These are phyloP conservation scores for Plectropomus leopardus DNA, from an alignment of 2,113 vertebrate species.

Conservation along the genomic window DNA sequence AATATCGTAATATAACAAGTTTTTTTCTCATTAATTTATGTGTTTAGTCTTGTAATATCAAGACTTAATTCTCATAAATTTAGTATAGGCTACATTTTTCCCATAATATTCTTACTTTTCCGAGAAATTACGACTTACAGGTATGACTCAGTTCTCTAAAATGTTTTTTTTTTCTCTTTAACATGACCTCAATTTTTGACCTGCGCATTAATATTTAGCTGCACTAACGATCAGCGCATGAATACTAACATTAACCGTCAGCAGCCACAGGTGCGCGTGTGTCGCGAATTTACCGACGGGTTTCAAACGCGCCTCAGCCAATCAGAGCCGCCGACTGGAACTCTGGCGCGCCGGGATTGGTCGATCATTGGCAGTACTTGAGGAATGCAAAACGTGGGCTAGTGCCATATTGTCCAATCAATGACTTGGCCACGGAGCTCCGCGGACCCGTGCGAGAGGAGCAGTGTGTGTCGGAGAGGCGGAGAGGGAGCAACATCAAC, in stretches of 20 bases:
- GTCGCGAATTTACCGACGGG: conserved; percentile 19
- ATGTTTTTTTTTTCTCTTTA: too few relatives aligned
- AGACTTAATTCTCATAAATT: too few relatives aligned
- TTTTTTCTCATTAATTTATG: too few relatives aligned
- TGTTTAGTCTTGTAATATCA: too few relatives aligned
- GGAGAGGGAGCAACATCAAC: conserved; percentile 41
- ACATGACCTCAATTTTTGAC: too few relatives aligned
- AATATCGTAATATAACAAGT: too few relatives aligned
- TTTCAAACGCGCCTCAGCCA: conserved; percentile 29
- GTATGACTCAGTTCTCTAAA: too few relatives aligned
- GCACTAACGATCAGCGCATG: neutral
- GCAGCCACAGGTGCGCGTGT: conserved; percentile 28
- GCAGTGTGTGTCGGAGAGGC: neutral
- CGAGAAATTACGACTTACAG: too few relatives aligned
- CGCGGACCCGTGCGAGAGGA: conserved; percentile 65
- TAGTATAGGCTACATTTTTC: too few relatives aligned
- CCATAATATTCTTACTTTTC: too few relatives aligned
- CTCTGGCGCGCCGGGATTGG: conserved; percentile 59
- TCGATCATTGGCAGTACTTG: conserved; percentile 53
- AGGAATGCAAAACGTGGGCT: conserved; percentile 63
- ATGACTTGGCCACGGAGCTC: conserved; percentile 45
- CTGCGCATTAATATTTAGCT: conserved; percentile 2
- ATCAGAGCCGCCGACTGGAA: neutral
- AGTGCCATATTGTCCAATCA: conserved; percentile 77
- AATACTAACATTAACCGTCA: conserved; percentile 36